Percentiles rank a stretch among this genome's conserved stretches.
Conservation (phyloP, 2,888 invertebrate species). For the Anagyrus pseudococci region DNA sequence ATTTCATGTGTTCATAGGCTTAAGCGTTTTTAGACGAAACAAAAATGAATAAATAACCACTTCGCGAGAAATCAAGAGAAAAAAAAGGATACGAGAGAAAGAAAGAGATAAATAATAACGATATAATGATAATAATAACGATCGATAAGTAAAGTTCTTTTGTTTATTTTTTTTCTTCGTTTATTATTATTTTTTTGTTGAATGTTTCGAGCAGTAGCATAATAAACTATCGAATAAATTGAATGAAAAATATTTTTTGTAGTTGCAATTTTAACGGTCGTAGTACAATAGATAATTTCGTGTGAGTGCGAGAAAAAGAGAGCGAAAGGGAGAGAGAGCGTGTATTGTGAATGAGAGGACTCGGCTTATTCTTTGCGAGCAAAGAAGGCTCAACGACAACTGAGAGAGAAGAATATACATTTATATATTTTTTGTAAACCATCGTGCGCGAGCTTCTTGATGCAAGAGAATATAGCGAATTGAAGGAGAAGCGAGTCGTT, state of each 20-base stretch:
- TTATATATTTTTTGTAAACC: slow-evolving; percentile 18
- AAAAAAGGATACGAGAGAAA: slow-evolving; percentile 21
- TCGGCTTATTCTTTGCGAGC: slow-evolving; percentile 10
- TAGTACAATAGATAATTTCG: background rate
- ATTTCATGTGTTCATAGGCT: slow-evolving; percentile 63
- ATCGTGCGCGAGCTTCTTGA: slow-evolving; percentile 17
- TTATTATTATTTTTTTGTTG: too few relatives aligned
- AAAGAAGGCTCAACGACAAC: slow-evolving; percentile 23
- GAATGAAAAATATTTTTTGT: slow-evolving; percentile 8
- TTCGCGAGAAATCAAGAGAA: slow-evolving; percentile 44
- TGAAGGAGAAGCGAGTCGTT: slow-evolving; percentile 18
- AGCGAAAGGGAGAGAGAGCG: too few relatives aligned
- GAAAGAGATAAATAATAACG: slow-evolving; percentile 20
- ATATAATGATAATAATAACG: background rate
- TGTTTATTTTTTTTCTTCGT: background rate
- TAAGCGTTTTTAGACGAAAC: slow-evolving; percentile 53
- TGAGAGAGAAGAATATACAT: too few relatives aligned
- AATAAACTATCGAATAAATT: slow-evolving; percentile 17
- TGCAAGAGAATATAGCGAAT: background rate
- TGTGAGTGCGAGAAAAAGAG: background rate
- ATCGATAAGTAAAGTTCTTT: background rate
- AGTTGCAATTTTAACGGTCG: slow-evolving; percentile 8
- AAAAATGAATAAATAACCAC: slow-evolving; percentile 10
- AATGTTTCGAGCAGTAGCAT: background rate
- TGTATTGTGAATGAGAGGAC: slow-evolving; percentile 21